phyloP scores from a whole-genome alignment of 92 coral and sea anemone genomes.

The Muricea muricata region DNA sequence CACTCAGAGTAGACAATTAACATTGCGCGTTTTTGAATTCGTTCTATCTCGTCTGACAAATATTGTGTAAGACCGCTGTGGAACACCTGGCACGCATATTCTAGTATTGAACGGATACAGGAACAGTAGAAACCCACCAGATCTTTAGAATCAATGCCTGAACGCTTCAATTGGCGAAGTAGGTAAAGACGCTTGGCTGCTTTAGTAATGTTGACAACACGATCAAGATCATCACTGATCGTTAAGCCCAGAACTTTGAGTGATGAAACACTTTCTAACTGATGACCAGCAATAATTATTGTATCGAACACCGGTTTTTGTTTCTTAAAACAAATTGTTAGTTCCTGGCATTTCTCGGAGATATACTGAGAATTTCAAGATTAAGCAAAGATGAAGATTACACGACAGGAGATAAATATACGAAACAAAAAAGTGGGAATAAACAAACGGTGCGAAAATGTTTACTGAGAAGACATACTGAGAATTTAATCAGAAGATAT shows the following conservation, averaged over 20 bases:
- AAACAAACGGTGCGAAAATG: too few relatives aligned
- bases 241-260: not conserved
- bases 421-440: too few relatives aligned
- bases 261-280: not conserved
- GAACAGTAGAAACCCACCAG: too few relatives aligned
- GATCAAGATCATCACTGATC: not conserved
- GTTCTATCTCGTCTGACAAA: not conserved
- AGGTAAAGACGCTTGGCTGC: constrained; percentile 4
- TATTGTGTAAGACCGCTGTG: not conserved
- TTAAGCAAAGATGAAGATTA: too few relatives aligned
- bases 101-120: not conserved
- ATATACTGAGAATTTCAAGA: too few relatives aligned
- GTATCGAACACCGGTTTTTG: not conserved
- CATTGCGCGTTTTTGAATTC: not conserved
- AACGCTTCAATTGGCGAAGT: constrained; percentile 1
- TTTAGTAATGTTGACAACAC: not conserved
- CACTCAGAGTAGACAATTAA: not conserved
- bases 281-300: not conserved
- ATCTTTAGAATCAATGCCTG: not conserved
- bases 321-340: not conserved
- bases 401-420: too few relatives aligned
- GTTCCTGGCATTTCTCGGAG: not conserved
- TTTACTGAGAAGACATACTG: too few relatives aligned
- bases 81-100: constrained; percentile 6
- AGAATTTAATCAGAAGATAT: too few relatives aligned